A percentile compares a stretch with the other conserved stretches of the same genome.
Conservation (phyloP, 2,797 vertebrate species). For the Acrossocheilus wenchowensis region DNA sequence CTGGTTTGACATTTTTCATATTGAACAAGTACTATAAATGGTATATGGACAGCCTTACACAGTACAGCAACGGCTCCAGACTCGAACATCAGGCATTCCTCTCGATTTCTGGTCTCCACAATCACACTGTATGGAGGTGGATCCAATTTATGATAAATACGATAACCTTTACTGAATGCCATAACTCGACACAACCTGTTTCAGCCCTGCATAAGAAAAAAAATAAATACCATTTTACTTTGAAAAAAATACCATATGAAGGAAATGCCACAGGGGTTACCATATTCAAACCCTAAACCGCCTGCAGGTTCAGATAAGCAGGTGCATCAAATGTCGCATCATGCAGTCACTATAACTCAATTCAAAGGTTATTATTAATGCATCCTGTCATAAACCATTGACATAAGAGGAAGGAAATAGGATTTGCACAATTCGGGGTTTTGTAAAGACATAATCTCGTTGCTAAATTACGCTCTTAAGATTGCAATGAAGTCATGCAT, state of each 20-base stretch:
- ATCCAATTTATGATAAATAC: constrained; percentile 96
- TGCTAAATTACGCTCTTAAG: background rate
- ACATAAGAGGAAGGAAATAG: background rate
- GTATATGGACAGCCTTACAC: constrained; percentile 81
- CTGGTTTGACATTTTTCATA: background rate
- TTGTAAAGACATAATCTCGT: background rate
- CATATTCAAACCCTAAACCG: background rate
- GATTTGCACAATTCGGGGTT: background rate
- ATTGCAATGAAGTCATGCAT: background rate
- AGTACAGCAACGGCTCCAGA: constrained; percentile 96
- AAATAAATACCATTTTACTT: background rate
- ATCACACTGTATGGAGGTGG: constrained; percentile 95
- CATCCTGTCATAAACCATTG: background rate
- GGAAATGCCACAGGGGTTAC: background rate
- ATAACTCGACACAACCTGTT: constrained; percentile 74
- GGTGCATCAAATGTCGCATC: constrained; percentile 23
- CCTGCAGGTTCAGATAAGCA: constrained; percentile 3
- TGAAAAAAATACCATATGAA: background rate
- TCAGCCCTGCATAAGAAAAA: constrained; percentile 66
- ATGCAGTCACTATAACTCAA: background rate
- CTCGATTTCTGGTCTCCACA: constrained; percentile 91
- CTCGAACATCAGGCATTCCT: constrained; percentile 97
- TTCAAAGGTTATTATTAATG: background rate
- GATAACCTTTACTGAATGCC: constrained; percentile 99
- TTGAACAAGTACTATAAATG: background rate